Conservation (phyloP, 2,113 vertebrate genomes). For the Corapipo altera region DNA sequence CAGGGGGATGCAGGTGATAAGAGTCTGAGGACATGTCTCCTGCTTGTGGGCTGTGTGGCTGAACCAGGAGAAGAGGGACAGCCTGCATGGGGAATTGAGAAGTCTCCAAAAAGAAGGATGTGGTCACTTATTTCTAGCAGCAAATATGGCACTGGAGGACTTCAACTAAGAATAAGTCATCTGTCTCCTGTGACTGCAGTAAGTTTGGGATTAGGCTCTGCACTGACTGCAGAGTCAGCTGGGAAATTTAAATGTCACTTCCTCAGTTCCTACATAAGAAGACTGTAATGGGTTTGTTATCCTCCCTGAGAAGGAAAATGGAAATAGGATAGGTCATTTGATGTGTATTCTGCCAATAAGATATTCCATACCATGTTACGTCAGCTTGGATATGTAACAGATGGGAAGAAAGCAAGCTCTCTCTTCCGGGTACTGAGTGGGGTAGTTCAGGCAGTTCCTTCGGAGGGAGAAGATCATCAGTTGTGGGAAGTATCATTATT, state of each 20-base stretch:
- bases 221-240: neutral
- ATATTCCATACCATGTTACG: too few species aligned
- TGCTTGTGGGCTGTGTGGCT: neutral
- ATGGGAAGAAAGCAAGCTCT: too few species aligned
- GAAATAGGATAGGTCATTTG: too few species aligned
- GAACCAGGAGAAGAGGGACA: neutral
- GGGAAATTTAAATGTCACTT: neutral
- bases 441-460: too few species aligned
- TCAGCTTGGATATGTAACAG: too few species aligned
- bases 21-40: fast-evolving
- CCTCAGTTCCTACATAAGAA: neutral
- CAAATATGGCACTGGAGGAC: neutral
- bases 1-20: too few species aligned
- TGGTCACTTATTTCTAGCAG: neutral
- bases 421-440: too few species aligned
- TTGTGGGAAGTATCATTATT: too few species aligned
- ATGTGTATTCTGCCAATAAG: too few species aligned
- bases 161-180: neutral
- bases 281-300: too few species aligned
- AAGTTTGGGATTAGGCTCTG: neutral
- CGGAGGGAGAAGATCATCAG: too few species aligned
- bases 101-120: neutral
- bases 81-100: fast-evolving
- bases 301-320: too few species aligned
- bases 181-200: neutral